Evolutionary conservation across 2,888 invertebrate species (phyloP), one percentile per base, ranked within the genome.

Genomic region (Fabriciana adippe): DNA sequence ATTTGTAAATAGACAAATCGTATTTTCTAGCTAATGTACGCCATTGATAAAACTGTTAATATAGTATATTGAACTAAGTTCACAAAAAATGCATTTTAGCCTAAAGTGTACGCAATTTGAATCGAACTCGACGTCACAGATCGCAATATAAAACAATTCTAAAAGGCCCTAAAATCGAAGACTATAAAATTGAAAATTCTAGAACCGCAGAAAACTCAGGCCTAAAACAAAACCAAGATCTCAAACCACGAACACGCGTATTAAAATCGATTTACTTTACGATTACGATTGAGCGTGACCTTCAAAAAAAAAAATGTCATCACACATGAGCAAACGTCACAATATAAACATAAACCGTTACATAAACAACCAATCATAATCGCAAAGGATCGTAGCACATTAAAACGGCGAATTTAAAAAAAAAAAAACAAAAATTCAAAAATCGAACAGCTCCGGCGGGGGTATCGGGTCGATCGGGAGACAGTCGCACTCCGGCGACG

Each of bases 371-470:
- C 56, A 55, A 45, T 51, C 16, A 5, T 11, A 21, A 59, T 54
- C 48, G 31, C 31, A 26, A 47, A 6, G 11, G 35, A 41, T 2
- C 35, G 11, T 41, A 41, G 11, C 31, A n/a, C 2, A 48, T 31
- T 26, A 47, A 26, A 8, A 48, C 35, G 3, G n/a, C 47, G 3
- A 11, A 18, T 18, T 16, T 26, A 4, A 6, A 56, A 56, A 2
- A 16, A n/a, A 41, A 41, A 35, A 35, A 35, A 31, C 16, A 18
- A 45, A 21, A 21, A 60, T 64, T 81, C 74, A 90, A 71, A 90
- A 90, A 72, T 92, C 88, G 83, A 92, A 92, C 45, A 89, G 76
- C 70, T 91, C 92, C 5, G 92, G 92, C 66, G 92, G 92, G 67
- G 92, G 91, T 66, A 91, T 90, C 0, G 90, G 89, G 35, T 86